Conservation (phyloP, 2,888 invertebrate genomes). For the Lithosia quadra region DNA sequence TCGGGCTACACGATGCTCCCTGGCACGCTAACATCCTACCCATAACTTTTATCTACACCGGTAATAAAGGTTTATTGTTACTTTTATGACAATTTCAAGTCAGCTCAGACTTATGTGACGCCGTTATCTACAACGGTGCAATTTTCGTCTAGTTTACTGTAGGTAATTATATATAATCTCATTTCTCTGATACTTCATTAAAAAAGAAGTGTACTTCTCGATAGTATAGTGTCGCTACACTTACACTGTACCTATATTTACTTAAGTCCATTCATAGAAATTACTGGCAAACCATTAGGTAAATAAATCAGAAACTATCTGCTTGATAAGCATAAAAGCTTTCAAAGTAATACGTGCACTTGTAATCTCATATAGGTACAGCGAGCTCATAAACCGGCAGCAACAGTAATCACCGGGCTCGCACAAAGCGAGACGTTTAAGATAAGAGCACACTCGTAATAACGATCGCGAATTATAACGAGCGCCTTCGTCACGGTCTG, state of each 20-base stretch:
- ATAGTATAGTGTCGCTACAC: slow-evolving; percentile 6
- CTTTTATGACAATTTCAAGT: slow-evolving; percentile 74
- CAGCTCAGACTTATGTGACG: slow-evolving; percentile 55
- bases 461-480: slow-evolving; percentile 71
- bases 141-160: slow-evolving; percentile 25
- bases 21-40: slow-evolving; percentile 24
- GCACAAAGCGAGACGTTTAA: slow-evolving; percentile 61
- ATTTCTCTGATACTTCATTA: not conserved
- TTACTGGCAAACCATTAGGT: slow-evolving; percentile 34
- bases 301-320: slow-evolving; percentile 40
- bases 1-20: slow-evolving; percentile 12
- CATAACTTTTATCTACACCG: slow-evolving; percentile 69
- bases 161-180: not conserved
- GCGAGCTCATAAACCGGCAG: slow-evolving; percentile 42
- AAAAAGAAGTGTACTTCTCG: not conserved
- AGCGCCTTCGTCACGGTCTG: slow-evolving; percentile 73
- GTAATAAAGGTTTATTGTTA: slow-evolving; percentile 77
- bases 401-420: slow-evolving; percentile 56
- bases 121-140: slow-evolving; percentile 40
- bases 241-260: slow-evolving; percentile 40
- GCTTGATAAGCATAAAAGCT: slow-evolving; percentile 49
- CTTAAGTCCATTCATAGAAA: slow-evolving; percentile 18
- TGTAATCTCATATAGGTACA: slow-evolving; percentile 41
- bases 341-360: slow-evolving; percentile 51
- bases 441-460: slow-evolving; percentile 65